Evolutionary conservation across 2,888 invertebrate species (phyloP).

Genomic region (Coecobrya sp.): DNA sequence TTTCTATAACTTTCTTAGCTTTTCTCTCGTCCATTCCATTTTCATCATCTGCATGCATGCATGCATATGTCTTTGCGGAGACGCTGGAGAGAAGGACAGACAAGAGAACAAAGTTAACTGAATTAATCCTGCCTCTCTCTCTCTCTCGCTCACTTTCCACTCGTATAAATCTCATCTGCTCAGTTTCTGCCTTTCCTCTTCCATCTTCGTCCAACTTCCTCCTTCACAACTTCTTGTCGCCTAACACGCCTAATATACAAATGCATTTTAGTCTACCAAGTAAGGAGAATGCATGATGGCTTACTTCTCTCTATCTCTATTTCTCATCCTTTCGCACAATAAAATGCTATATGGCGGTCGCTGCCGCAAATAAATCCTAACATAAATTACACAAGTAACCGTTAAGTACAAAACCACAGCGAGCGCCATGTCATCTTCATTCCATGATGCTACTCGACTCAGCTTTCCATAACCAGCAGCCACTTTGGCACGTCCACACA

Average conservation of each 20-base stretch:
- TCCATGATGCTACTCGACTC: neutral
- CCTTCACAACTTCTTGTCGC: neutral
- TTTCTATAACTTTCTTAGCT: conserved; percentile 26
- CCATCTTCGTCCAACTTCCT: conserved; percentile 32
- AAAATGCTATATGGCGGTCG: neutral
- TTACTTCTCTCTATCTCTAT: conserved; percentile 10
- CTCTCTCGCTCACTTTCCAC: neutral
- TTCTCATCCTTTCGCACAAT: neutral
- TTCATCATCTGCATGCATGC: conserved; percentile 28
- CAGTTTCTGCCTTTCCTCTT: neutral
- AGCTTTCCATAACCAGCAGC: neutral
- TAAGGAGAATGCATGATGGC: neutral
- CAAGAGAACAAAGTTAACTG: conserved; percentile 65
- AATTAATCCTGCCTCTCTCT: conserved; percentile 67
- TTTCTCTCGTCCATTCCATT: neutral
- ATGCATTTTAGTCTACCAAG: neutral
- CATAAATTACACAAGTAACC: conserved; percentile 26
- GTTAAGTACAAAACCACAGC: conserved; percentile 33
- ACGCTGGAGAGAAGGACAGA: neutral
- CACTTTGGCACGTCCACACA: neutral
- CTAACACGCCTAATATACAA: neutral
- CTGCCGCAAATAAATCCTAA: conserved; percentile 13
- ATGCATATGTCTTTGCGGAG: neutral
- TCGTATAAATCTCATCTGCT: conserved; percentile 69
- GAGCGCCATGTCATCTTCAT: neutral